Percentiles rank a stretch among this genome's conserved stretches.
Conservation (phyloP, 2,888 invertebrate species). For the Calephelis perditalis region DNA sequence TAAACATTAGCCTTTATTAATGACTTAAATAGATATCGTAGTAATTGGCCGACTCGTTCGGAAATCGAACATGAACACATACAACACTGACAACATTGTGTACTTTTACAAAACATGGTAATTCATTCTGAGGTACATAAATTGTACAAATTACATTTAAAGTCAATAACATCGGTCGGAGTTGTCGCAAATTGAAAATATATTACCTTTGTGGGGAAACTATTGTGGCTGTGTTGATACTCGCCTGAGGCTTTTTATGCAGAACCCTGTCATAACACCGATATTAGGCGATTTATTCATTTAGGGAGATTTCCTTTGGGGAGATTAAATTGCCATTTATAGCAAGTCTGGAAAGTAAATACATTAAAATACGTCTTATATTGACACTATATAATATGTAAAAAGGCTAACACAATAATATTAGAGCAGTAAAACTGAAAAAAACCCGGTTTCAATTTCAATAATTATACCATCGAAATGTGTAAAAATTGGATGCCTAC, state of each 20-base stretch:
- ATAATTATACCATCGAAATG: too few species aligned
- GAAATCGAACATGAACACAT: too few species aligned
- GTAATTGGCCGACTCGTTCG: too few species aligned
- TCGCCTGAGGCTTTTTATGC: conserved; percentile 48
- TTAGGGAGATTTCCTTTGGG: not conserved
- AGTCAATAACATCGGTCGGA: conserved; percentile 50
- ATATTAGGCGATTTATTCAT: conserved; percentile 36
- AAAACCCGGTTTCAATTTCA: too few species aligned
- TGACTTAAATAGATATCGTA: too few species aligned
- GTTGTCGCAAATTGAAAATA: conserved; percentile 71
- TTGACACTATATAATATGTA: too few species aligned
- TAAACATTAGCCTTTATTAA: too few species aligned
- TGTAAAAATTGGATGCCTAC: too few species aligned
- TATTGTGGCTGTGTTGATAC: conserved; percentile 45
- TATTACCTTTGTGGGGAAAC: conserved; percentile 61
- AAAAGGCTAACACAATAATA: too few species aligned
- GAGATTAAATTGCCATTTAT: not conserved
- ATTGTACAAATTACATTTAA: conserved; percentile 55
- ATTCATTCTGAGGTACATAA: conserved; percentile 8
- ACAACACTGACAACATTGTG: not conserved
- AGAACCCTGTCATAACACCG: conserved; percentile 64
- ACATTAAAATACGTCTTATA: too few species aligned
- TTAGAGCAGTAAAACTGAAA: too few species aligned
- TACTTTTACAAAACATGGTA: not conserved
- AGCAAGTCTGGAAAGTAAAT: too few species aligned